Evolutionary conservation across 2,797 vertebrate genomes (phyloP).

Genomic region (Halcyon chelicuti): DNA sequence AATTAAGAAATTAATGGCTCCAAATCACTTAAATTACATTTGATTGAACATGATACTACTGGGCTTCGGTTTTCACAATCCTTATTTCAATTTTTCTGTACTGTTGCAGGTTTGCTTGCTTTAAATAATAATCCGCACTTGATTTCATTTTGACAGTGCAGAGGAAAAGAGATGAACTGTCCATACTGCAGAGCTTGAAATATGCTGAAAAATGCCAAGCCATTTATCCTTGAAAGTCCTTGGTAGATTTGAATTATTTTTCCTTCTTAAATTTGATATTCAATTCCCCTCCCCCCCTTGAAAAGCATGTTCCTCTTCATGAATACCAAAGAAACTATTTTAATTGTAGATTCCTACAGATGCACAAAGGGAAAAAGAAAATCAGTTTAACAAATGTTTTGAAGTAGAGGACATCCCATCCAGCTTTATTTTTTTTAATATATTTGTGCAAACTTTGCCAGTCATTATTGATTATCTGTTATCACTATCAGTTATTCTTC

Average conservation of each 20-base stretch:
- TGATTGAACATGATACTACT: not conserved
- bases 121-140: not conserved
- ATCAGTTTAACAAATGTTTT: not conserved
- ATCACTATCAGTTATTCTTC: not conserved
- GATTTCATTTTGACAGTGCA: not conserved
- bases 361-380: not conserved
- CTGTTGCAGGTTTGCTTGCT: not conserved
- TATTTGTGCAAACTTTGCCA: not conserved
- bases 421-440: not conserved
- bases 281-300: not conserved
- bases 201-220: not conserved
- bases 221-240: not conserved
- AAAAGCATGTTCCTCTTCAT: not conserved
- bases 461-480: not conserved
- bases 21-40: not conserved
- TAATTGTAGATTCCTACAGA: not conserved
- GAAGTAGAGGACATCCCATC: not conserved
- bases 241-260: not conserved
- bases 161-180: not conserved
- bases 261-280: not conserved
- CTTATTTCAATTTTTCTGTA: not conserved
- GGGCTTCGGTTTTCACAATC: not conserved
- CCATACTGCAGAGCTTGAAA: not conserved
- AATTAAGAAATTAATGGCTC: not conserved
- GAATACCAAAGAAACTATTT: not conserved